Evolutionary conservation across 2,797 vertebrate species (phyloP).

Genomic region (Iguana delicatissima): DNA sequence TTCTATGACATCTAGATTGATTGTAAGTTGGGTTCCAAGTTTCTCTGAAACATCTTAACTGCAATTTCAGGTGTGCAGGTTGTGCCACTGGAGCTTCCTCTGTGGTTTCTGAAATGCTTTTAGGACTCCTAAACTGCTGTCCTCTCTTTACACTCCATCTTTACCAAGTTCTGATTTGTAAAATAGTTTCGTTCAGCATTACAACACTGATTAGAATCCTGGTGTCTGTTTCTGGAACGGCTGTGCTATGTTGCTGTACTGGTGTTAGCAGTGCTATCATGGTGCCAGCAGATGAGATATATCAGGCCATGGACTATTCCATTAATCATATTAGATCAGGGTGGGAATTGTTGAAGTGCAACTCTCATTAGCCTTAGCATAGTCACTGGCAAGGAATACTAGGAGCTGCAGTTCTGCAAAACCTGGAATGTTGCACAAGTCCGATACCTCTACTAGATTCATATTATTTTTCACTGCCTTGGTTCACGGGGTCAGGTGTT

Average conservation of each 20-base stretch:
- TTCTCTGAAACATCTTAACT: background rate
- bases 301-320: background rate
- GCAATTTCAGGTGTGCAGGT: constrained; percentile 8
- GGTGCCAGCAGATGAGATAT: background rate
- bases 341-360: too few relatives aligned
- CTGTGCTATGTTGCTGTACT: background rate
- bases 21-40: background rate
- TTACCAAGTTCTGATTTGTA: background rate
- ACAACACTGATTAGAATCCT: background rate
- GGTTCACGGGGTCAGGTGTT: background rate
- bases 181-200: background rate
- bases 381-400: too few relatives aligned
- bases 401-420: too few relatives aligned
- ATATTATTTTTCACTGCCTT: background rate
- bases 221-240: background rate
- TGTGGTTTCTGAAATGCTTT: background rate
- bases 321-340: background rate
- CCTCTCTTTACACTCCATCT: background rate
- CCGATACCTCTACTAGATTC: too few relatives aligned
- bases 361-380: too few relatives aligned
- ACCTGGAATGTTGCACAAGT: too few relatives aligned
- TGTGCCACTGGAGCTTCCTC: background rate
- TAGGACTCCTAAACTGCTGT: background rate
- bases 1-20: background rate
- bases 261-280: background rate